Conservation (phyloP, 2,113 vertebrate genomes). For the Cyanoliseus patagonus region DNA sequence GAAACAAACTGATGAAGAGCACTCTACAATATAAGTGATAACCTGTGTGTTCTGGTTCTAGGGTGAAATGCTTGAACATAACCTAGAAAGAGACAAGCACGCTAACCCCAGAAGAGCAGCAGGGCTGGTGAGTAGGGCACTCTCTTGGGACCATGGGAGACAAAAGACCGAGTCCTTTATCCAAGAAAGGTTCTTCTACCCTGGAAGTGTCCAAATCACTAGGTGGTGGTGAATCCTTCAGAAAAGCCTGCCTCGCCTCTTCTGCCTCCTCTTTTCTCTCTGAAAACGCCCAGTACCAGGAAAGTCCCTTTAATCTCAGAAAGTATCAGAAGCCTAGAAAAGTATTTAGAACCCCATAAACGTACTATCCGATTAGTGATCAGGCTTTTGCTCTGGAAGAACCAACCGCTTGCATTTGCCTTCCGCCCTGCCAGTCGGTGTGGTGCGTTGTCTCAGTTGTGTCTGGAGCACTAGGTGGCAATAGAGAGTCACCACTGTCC, state of each 20-base stretch:
- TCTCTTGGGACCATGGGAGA: not conserved
- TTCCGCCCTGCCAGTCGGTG: accelerated
- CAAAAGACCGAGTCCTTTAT: not conserved
- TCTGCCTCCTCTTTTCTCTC: not conserved
- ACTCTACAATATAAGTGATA: not conserved
- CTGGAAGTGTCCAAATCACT: not conserved
- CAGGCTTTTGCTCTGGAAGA: not conserved
- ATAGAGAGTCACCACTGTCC: not conserved
- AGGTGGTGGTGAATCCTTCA: not conserved
- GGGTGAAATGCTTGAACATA: constrained; percentile 9
- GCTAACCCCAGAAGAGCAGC: not conserved
- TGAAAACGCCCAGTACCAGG: not conserved
- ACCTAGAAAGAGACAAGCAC: constrained; percentile 12
- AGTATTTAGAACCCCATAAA: not conserved
- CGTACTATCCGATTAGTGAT: accelerated
- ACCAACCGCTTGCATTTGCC: not conserved
- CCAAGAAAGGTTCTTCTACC: not conserved
- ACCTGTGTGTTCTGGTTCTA: constrained; percentile 9
- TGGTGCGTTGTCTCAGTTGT: accelerated
- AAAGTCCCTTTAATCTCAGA: not conserved
- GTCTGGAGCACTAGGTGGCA: constrained; percentile 39
- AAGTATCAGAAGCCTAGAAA: not conserved
- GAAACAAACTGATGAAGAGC: not conserved
- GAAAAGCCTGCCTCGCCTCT: not conserved
- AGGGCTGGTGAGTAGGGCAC: constrained; percentile 12